Evolutionary conservation across 2,797 vertebrate genomes (phyloP).

Genomic region (Sciurus vulgaris): DNA sequence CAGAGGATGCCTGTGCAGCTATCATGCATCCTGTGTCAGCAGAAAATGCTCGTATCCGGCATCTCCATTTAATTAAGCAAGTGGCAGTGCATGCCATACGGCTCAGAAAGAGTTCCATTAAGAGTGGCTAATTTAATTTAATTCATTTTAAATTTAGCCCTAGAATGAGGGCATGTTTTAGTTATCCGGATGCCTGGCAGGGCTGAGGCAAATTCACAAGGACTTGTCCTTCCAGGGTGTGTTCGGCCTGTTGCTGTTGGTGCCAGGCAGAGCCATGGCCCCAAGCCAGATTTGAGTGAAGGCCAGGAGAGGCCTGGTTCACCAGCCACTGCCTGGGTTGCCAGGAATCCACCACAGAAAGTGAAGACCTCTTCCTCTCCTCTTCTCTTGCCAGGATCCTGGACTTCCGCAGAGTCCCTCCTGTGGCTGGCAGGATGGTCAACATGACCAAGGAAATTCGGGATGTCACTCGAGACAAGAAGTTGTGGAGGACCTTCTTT

Average conservation of each 20-base stretch:
- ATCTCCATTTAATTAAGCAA: constrained; percentile 37
- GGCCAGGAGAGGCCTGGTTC: rapidly evolving
- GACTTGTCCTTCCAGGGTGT: not conserved
- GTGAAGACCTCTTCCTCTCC: rapidly evolving
- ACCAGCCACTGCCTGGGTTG: not conserved
- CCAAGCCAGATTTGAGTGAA: rapidly evolving
- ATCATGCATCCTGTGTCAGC: constrained; percentile 8
- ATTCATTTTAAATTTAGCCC: constrained; percentile 14
- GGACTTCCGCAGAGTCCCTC: constrained; percentile 97
- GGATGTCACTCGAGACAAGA: constrained; percentile 97
- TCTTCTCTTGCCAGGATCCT: constrained; percentile 91
- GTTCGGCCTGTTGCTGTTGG: not conserved
- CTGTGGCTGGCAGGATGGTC: constrained; percentile 95
- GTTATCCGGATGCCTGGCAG: not conserved
- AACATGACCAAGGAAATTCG: constrained; percentile 99
- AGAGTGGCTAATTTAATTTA: not conserved
- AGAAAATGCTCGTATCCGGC: not conserved
- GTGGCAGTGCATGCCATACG: not conserved
- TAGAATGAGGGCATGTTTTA: not conserved
- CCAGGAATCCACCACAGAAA: rapidly evolving
- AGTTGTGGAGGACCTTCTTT: constrained; percentile 98
- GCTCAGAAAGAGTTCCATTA: not conserved
- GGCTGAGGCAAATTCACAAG: not conserved
- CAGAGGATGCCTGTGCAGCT: not conserved
- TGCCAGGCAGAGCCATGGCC: not conserved